These are phyloP conservation scores for Parthenolecanium corni DNA, from an alignment of 2,888 invertebrate genomes.

Conservation along the genomic window DNA sequence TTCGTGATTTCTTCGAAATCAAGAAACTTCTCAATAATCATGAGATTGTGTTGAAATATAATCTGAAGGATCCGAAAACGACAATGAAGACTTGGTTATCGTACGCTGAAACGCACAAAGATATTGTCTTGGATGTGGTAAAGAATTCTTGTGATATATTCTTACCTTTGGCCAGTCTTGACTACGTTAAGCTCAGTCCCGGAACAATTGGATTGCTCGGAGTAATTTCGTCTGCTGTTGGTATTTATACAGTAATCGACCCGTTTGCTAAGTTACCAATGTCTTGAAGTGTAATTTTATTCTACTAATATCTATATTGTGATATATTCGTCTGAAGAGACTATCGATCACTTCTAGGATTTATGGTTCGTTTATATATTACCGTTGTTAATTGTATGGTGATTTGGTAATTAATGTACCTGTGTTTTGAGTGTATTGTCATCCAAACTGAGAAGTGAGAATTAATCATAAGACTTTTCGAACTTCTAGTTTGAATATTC, in stretches of 20 bases:
- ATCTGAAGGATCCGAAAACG: conserved; percentile 16
- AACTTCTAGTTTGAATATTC: no score
- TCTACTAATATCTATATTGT: no score
- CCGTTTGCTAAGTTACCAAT: conserved; percentile 67
- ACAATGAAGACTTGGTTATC: conserved; percentile 1
- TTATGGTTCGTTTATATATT: no score
- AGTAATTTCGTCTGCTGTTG: conserved; percentile 66
- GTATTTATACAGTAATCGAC: conserved; percentile 60
- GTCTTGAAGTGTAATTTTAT: conserved; percentile 35
- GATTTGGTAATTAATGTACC: no score
- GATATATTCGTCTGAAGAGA: no score
- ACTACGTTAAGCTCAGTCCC: conserved; percentile 63
- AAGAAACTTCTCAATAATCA: conserved; percentile 40
- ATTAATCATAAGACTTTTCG: no score
- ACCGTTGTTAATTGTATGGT: no score
- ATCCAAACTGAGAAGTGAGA: no score
- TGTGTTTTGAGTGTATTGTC: no score
- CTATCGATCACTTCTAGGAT: no score
- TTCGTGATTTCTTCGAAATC: conserved; percentile 77
- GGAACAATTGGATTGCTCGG: conserved; percentile 67
- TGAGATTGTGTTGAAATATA: conserved; percentile 17
- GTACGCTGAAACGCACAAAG: conserved; percentile 42
- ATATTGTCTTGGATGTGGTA: conserved; percentile 65
- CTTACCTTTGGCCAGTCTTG: conserved; percentile 70
- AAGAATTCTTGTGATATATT: conserved; percentile 81